These are phyloP conservation scores for Crotalus adamanteus DNA, from an alignment of 2,797 vertebrate genomes.

Conservation along the genomic window DNA sequence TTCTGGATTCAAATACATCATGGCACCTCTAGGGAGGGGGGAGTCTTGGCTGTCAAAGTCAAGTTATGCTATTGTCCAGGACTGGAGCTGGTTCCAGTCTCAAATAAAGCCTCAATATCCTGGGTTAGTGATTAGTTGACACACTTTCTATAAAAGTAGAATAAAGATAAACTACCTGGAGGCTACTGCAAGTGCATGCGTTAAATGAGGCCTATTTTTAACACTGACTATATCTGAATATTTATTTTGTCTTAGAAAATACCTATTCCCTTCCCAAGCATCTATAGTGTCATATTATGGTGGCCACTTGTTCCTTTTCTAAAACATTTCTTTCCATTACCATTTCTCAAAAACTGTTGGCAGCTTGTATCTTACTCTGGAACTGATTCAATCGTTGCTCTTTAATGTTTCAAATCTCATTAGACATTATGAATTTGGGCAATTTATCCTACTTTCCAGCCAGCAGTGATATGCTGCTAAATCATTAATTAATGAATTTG, in stretches of 20 bases:
- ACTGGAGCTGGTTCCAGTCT: neutral
- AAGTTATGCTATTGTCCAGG: neutral
- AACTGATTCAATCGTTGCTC: slow-evolving; percentile 29
- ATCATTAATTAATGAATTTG: slow-evolving; percentile 53
- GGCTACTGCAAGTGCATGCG: neutral
- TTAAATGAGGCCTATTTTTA: neutral
- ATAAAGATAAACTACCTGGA: neutral
- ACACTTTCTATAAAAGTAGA: neutral
- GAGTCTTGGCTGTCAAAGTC: neutral
- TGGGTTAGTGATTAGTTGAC: neutral
- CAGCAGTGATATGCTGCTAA: slow-evolving; percentile 16
- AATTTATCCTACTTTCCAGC: slow-evolving; percentile 42
- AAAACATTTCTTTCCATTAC: neutral
- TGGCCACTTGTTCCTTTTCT: neutral
- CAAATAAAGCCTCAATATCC: neutral
- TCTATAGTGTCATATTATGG: neutral
- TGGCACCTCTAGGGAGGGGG: neutral
- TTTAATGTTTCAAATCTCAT: slow-evolving; percentile 47
- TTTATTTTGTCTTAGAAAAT: neutral
- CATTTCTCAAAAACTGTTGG: slow-evolving; percentile 30
- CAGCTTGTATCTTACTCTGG: slow-evolving; percentile 20
- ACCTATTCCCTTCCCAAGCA: neutral
- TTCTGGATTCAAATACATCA: neutral
- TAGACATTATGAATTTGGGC: slow-evolving; percentile 38
- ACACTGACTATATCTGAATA: neutral